phyloP scores from a whole-genome alignment of 2,113 vertebrate species.

The Psephotus haematonotus region DNA sequence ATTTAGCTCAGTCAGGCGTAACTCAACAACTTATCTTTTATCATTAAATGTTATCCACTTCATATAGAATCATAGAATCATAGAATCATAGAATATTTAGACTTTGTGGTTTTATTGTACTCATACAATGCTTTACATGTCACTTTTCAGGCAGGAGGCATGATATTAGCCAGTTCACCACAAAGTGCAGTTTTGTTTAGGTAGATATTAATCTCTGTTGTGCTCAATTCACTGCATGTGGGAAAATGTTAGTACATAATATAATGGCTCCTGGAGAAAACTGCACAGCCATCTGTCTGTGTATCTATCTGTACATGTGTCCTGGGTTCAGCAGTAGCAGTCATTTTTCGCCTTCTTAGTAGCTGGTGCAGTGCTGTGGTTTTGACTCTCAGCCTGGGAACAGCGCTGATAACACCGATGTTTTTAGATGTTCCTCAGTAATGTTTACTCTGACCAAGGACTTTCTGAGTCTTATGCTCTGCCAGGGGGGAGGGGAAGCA shows the following conservation, averaged over 20 bases:
- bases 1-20: neutral
- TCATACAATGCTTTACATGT: neutral
- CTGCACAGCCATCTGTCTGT: neutral
- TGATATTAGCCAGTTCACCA: neutral
- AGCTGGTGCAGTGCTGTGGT: too few species aligned
- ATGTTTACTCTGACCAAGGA: too few species aligned
- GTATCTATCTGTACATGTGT: neutral
- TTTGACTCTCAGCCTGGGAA: too few species aligned
- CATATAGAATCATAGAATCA: too few species aligned
- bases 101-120: neutral
- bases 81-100: too few species aligned
- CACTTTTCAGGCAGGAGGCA: neutral
- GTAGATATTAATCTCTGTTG: neutral
- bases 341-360: too few species aligned
- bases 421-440: too few species aligned
- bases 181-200: neutral
- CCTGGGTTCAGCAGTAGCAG: too few species aligned
- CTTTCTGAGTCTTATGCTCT: too few species aligned
- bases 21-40: neutral
- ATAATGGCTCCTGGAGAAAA: neutral
- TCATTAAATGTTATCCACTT: neutral
- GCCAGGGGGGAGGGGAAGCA: too few species aligned
- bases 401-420: too few species aligned
- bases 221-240: neutral
- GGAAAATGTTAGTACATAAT: neutral